These are phyloP conservation scores for Hyles euphorbiae DNA, from an alignment of 1,140 invertebrate species.

Conservation along the genomic window DNA sequence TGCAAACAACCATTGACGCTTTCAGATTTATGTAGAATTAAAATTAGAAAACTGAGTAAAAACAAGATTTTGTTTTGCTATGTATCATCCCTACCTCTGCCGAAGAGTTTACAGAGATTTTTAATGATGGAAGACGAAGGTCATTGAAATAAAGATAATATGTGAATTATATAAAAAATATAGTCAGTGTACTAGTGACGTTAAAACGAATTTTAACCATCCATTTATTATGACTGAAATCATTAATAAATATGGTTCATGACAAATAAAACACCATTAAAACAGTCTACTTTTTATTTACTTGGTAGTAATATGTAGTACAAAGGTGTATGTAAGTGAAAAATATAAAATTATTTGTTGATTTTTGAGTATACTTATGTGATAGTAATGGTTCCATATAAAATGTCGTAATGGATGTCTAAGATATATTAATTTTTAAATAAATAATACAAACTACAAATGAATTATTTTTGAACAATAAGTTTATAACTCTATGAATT, in stretches of 20 bases:
- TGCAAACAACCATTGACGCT: conserved; percentile 45
- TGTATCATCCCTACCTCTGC: conserved; percentile 52
- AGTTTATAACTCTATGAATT: too few species aligned
- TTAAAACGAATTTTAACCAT: conserved; percentile 2
- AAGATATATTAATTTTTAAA: too few species aligned
- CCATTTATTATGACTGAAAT: not conserved
- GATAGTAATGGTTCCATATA: conserved; percentile 8
- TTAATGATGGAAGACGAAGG: conserved; percentile 68
- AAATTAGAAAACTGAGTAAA: conserved; percentile 40
- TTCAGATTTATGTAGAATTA: conserved; percentile 54
- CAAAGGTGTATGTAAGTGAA: conserved; percentile 47
- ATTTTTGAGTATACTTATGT: conserved; percentile 9
- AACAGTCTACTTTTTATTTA: conserved; percentile 29
- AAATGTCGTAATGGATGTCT: too few species aligned
- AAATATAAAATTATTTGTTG: conserved; percentile 39
- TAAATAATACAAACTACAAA: too few species aligned
- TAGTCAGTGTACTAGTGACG: not conserved
- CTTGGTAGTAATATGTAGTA: conserved; percentile 31
- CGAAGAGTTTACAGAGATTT: conserved; percentile 57
- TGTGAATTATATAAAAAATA: conserved; percentile 4
- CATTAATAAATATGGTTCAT: not conserved
- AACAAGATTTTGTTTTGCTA: conserved; percentile 38
- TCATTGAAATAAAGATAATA: not conserved
- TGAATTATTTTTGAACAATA: too few species aligned
- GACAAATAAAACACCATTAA: not conserved